Conservation (phyloP, 2,888 invertebrate genomes). For the Agrotis puta region DNA sequence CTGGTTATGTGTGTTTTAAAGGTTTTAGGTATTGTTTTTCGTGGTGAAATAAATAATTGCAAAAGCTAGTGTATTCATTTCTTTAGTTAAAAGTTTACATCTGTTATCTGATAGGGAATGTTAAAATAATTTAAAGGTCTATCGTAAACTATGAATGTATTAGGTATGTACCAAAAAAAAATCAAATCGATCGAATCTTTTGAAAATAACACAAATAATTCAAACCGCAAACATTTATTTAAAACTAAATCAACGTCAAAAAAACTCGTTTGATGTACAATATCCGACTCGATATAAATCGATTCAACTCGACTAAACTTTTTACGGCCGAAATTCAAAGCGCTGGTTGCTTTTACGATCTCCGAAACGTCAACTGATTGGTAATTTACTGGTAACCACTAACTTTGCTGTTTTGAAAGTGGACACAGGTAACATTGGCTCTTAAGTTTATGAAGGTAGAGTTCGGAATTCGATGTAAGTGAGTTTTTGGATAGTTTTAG, state of each 20-base stretch:
- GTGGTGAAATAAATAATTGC: not conserved
- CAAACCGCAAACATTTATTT: constrained; percentile 40
- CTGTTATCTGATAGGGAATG: not conserved
- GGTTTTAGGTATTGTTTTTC: not conserved
- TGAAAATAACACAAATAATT: constrained; percentile 19
- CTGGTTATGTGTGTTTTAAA: not conserved
- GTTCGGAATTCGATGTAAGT: constrained; percentile 19
- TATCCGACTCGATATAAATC: constrained; percentile 51
- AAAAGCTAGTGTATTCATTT: not conserved
- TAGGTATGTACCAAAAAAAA: not conserved
- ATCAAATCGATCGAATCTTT: not conserved
- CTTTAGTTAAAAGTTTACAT: not conserved
- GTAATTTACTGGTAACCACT: constrained; percentile 65
- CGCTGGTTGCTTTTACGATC: constrained; percentile 69
- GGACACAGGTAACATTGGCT: not conserved
- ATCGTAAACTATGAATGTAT: not conserved
- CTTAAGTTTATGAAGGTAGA: constrained; percentile 21
- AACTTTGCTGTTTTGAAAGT: constrained; percentile 45
- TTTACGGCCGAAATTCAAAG: constrained; percentile 63
- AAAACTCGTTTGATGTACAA: constrained; percentile 54
- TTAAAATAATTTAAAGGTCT: not conserved
- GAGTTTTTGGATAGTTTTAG: constrained; percentile 43
- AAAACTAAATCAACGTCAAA: constrained; percentile 44
- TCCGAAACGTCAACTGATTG: constrained; percentile 69
- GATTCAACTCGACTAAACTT: constrained; percentile 42